These are phyloP conservation scores for Entomyzon cyanotis DNA, from an alignment of 2,113 vertebrate species.

Conservation along the genomic window DNA sequence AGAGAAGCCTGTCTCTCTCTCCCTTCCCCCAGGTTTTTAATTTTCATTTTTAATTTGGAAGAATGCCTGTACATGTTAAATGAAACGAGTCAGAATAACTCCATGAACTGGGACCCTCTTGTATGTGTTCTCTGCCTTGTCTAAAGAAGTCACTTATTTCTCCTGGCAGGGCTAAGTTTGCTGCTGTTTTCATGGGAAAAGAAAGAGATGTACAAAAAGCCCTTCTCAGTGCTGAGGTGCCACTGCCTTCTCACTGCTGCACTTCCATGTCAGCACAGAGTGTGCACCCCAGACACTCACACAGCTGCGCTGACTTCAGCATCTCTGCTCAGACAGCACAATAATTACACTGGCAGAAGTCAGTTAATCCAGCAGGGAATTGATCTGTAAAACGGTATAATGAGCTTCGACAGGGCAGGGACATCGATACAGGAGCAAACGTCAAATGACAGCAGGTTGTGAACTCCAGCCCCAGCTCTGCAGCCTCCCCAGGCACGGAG, in stretches of 20 bases:
- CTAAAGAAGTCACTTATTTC: not conserved
- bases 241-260: not conserved
- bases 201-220: not conserved
- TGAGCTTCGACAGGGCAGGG: not conserved
- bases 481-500: not conserved
- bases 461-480: not conserved
- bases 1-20: not conserved
- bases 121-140: not conserved
- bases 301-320: not conserved
- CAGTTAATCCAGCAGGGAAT: constrained; percentile 12
- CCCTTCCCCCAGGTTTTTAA: accelerated
- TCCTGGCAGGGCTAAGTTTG: not conserved
- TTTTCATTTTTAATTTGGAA: not conserved
- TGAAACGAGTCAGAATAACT: not conserved
- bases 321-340: not conserved
- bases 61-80: not conserved
- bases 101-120: not conserved
- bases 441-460: not conserved
- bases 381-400: constrained; percentile 33
- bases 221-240: not conserved
- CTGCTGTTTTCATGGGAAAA: not conserved
- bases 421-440: not conserved
- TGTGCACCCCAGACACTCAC: not conserved
- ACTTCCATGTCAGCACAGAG: not conserved
- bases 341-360: not conserved